phyloP scores from a whole-genome alignment of 2,113 vertebrate species.

The Limanda limanda region DNA sequence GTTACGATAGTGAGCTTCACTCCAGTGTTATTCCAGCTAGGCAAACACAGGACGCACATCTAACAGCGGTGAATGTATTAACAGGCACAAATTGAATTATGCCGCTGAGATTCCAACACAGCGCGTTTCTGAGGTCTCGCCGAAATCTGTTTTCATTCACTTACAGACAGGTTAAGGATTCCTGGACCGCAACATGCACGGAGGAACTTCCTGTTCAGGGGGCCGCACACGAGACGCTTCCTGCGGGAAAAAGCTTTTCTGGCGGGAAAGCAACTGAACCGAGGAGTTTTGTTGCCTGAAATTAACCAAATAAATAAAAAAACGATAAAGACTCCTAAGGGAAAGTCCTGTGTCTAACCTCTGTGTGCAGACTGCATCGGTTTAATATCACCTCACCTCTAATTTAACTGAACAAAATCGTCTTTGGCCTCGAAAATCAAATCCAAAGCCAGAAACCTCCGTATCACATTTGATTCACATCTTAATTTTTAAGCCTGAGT shows the following conservation, averaged over 20 bases:
- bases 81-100: conserved; percentile 75
- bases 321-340: not conserved
- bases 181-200: conserved; percentile 17
- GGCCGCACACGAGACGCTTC: not conserved
- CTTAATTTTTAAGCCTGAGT: too few relatives aligned
- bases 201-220: conserved; percentile 13
- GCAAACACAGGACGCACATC: conserved; percentile 71
- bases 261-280: not conserved
- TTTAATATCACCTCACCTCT: too few relatives aligned
- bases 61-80: conserved; percentile 67
- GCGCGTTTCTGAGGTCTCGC: conserved; percentile 35
- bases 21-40: conserved; percentile 80
- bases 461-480: too few relatives aligned
- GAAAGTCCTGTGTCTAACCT: too few relatives aligned
- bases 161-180: conserved; percentile 35
- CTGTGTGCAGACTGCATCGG: too few relatives aligned
- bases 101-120: conserved; percentile 47
- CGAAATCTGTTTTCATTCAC: conserved; percentile 51
- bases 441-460: too few relatives aligned
- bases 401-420: too few relatives aligned
- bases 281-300: not conserved
- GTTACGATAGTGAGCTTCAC: conserved; percentile 58
- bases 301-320: not conserved
- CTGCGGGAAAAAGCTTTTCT: not conserved
- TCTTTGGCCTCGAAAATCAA: too few relatives aligned